phyloP scores from a whole-genome alignment of 2,113 vertebrate genomes.

The Dipodomys stephensi region DNA sequence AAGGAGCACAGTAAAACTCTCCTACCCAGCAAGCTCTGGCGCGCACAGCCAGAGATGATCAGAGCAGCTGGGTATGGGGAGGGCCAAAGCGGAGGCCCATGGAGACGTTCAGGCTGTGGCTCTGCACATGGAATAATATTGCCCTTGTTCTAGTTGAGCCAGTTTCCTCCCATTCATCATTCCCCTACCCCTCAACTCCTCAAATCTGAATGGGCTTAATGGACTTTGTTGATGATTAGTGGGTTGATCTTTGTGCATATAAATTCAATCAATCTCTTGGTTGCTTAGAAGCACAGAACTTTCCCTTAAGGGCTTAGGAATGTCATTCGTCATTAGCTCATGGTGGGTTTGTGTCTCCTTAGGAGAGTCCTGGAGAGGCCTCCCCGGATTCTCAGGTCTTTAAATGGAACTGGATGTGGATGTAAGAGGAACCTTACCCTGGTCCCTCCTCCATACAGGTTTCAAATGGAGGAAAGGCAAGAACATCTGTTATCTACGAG shows the following conservation, averaged over 20 bases:
- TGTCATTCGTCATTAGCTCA: background rate
- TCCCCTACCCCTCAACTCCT: background rate
- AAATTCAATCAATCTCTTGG: background rate
- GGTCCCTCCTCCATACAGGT: background rate
- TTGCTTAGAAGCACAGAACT: conserved; percentile 7
- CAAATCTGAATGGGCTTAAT: background rate
- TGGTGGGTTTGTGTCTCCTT: background rate
- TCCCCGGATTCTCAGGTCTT: background rate
- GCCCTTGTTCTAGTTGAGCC: conserved; percentile 27
- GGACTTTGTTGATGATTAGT: background rate
- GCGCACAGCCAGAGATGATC: fast-evolving
- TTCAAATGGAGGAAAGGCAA: background rate
- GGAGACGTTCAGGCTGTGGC: background rate
- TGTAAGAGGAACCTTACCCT: background rate
- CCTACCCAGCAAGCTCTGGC: background rate
- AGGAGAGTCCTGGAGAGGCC: background rate
- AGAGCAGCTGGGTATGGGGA: background rate
- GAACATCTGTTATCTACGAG: background rate
- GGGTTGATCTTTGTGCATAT: background rate
- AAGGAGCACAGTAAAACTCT: background rate
- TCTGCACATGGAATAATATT: background rate
- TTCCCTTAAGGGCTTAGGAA: background rate
- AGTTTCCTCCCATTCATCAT: conserved; percentile 15
- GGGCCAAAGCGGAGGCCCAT: background rate
- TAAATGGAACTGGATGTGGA: background rate